Evolutionary conservation across 2,797 vertebrate species (phyloP), one percentile per base, ranked within the genome.

Genomic region (Halcyon smyrnensis): DNA sequence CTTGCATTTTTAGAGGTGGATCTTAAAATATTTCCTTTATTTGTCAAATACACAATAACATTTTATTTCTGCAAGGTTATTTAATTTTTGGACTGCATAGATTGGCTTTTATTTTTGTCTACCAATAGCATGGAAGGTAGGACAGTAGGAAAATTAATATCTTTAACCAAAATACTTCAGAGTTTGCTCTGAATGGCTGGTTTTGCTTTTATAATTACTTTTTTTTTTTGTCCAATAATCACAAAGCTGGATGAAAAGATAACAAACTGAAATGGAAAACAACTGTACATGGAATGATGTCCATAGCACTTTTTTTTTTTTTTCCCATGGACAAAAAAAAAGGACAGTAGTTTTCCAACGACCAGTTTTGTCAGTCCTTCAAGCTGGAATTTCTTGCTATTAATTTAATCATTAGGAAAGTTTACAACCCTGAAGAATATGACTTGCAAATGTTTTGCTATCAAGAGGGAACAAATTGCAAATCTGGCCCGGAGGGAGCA

Each of bases 381-480:
- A 45, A 48, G 36, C 51, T 77, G 71, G 37, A 93, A 82, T 94
- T 84, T 91, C 67, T 48, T 90, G 59, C 43, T 73, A n/a, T 91
- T 93, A 89, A 93, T 93, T 69, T 92, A 90, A 76, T 82, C 8
- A 21, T 69, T 88, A 79, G 67, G 70, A 39, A 69, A 76, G 63
- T 84, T 93, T 95, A 92, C 95, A 85, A 91, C 62, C n/a, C 27
- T 94, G 80, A 93, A 86, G 67, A 71, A 62, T 81, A 89, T 51
- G 76, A 84, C 70, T 90, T 82, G 89, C 63, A 94, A 91, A 88
- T 85, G 65, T 16, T 19, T 71, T 75, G 8, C 8, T 79, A 70
- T 73, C 51, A 64, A 64, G 46, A n/a, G 8, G 15, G 23, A 37
- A 53, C 34, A 73, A 88, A 79, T 94, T 77, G 68, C 59, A 75